Percentiles rank a stretch among this genome's conserved stretches.
Evolutionary conservation across 2,888 invertebrate genomes (phyloP).

Genomic region (Hoplodrina blanda): DNA sequence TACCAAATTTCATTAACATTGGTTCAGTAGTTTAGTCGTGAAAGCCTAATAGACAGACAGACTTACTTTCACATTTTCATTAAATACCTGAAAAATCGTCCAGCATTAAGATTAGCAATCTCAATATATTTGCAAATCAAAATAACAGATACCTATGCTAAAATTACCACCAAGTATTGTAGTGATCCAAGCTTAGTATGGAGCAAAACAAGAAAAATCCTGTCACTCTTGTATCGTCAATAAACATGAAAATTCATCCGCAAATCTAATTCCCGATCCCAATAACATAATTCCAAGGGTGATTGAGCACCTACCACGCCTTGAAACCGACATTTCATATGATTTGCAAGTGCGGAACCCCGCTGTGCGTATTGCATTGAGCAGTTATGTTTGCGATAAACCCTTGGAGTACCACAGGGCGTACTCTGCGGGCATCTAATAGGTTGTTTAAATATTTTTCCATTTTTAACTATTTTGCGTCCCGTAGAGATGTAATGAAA

Average conservation of each 20-base stretch:
- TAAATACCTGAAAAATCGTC: too few species aligned
- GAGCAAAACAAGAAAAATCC: not conserved
- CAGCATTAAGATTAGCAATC: too few species aligned
- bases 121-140: too few species aligned
- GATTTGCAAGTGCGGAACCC: conserved; percentile 69
- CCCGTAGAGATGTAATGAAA: conserved; percentile 69
- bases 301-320: conserved; percentile 66
- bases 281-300: conserved; percentile 63
- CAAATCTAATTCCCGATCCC: conserved; percentile 58
- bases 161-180: too few species aligned
- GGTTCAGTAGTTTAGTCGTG: too few species aligned
- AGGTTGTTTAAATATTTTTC: conserved; percentile 71
- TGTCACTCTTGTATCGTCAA: conserved; percentile 28
- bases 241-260: conserved; percentile 53
- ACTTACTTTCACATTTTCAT: too few species aligned
- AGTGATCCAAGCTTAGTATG: too few species aligned
- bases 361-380: conserved; percentile 77
- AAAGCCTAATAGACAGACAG: too few species aligned
- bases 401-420: conserved; percentile 83
- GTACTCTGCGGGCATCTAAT: conserved; percentile 81
- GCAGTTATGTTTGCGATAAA: conserved; percentile 65
- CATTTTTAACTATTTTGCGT: conserved; percentile 65
- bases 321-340: conserved; percentile 66
- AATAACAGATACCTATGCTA: too few species aligned
- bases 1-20: too few species aligned